Evolutionary conservation across 2,797 vertebrate species (phyloP), one percentile per base, ranked within the genome.

Genomic region (Molossus alvarezi): DNA sequence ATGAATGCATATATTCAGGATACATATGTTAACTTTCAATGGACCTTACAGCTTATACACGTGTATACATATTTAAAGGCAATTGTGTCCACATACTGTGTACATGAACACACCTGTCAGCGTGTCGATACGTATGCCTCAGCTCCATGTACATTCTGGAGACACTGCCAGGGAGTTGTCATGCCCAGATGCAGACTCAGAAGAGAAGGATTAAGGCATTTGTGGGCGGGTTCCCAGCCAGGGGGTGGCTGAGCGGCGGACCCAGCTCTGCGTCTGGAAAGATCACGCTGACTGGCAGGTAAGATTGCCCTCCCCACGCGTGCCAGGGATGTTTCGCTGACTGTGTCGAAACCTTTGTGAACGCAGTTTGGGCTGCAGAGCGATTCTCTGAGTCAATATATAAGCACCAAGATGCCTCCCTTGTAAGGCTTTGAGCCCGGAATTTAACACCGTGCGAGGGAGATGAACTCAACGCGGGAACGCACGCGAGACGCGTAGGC

Each of bases 231-330:
- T 45, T 88, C 2, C 6, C 33, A 9, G 73, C 29, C 1, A 5
- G 20, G 5, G 29, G 76, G 10, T 0, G 9, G 33, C 25, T 9
- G 17, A 5, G 58, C 0, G 7, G 15, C 1, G 1, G 41, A 45
- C 11, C 55, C n/a, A 11, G 41, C 37, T 20, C 29, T 0, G 1
- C 45, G 37, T 12, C 23, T 51, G 6, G 3, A 51, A 41, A 6
- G 21, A 13, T 13, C 23, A 10, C 21, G 0, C 2, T 1, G 53
- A 21, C 7, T 5, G 58, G 20, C 1, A 14, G 0, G 27, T 3
- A 0, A 73, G 37, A 33, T 9, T 9, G 3, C 14, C 0, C 45
- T 12, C 17, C 0, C 65, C 6, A 0, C 0, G 14, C 33, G 18
- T 0, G 6, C 27, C 73, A 60, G 60, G 53, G 48, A 21, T 12